Base-by-base conservation (phyloP, 1,140 invertebrate genomes). In the Pemphigus obesinymphae region DNA sequence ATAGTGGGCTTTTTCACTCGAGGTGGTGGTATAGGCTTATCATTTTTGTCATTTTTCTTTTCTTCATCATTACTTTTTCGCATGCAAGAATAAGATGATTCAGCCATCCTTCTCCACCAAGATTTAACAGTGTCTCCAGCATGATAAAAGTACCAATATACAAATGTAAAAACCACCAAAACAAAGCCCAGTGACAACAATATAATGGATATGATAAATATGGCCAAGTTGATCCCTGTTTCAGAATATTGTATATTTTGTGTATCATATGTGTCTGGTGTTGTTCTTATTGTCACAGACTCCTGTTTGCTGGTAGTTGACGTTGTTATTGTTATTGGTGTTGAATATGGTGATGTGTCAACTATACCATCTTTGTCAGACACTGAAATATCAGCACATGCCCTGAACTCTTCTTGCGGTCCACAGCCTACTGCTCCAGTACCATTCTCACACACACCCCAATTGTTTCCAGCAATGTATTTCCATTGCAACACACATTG, bases 401-500 rank as follows among this genome's bases (percentile, higher is more conserved):
- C 92, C 11, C 95, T 89, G 85, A 96, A 97, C 85, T 95, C 93
- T 86, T 96, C 94, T 86, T 96, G 94, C 0, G 92, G 91, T 0
- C 95, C 95, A 85, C 94, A 96, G 3, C 94, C 94, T 3, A 95
- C 91, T 1, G 90, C 90, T 48, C 90, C 92, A 53, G 90, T 90
- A 3, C 92, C 92, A 84, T 94, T 91, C 31, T 88, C 89, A 85
- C 93, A 94, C 0, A 88, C 90, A 1, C 92, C 92, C 93, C 93
- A 94, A 85, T 93, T 93, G 85, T 94, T 94, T 1, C 92, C 94
- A 63, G 93, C 92, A 61, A 93, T 89, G 86, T 95, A 95, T 83
- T 90, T 89, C 94, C 94, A 95, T 85, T 95, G 94, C 55, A 95
- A 87, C 0, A 95, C 90, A 85, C 94, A 95, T 86, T 94, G 93